Evolutionary conservation across 2,888 invertebrate genomes (phyloP).

Genomic region (Cephus runcator): DNA sequence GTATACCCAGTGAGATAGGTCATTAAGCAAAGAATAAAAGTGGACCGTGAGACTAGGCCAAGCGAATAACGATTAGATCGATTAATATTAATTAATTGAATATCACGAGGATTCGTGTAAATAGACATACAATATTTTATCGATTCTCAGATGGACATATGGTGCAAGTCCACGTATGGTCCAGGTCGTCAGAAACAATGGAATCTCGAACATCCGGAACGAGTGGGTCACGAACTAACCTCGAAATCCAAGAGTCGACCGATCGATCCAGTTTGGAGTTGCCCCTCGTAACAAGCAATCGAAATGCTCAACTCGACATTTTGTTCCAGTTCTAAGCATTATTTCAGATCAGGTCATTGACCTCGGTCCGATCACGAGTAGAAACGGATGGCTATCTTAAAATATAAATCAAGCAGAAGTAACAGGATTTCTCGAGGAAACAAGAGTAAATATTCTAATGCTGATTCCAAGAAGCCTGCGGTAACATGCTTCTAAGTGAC

Average conservation of each 20-base stretch:
- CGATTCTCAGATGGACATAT: neutral
- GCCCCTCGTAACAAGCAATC: neutral
- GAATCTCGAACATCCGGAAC: constrained; percentile 34
- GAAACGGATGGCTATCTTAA: neutral
- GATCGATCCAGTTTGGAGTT: neutral
- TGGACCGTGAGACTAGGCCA: constrained; percentile 27
- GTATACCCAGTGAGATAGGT: neutral
- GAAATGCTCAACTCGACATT: neutral
- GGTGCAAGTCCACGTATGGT: constrained; percentile 20
- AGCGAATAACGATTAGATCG: constrained; percentile 8
- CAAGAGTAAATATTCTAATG: neutral
- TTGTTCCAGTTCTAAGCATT: neutral
- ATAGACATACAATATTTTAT: too few relatives aligned
- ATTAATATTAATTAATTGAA: constrained; percentile 28
- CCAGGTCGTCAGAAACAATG: constrained; percentile 32
- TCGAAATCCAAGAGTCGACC: neutral
- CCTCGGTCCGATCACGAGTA: constrained; percentile 15
- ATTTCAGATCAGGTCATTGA: neutral
- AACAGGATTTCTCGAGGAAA: neutral
- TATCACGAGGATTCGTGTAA: constrained; percentile 13
- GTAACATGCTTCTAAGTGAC: neutral
- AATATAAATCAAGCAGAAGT: neutral
- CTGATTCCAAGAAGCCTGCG: neutral
- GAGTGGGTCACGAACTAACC: constrained; percentile 21
- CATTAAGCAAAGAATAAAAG: constrained; percentile 14